These are phyloP conservation scores for Pandemis corylana DNA, from an alignment of 2,888 invertebrate species.

Conservation along the genomic window DNA sequence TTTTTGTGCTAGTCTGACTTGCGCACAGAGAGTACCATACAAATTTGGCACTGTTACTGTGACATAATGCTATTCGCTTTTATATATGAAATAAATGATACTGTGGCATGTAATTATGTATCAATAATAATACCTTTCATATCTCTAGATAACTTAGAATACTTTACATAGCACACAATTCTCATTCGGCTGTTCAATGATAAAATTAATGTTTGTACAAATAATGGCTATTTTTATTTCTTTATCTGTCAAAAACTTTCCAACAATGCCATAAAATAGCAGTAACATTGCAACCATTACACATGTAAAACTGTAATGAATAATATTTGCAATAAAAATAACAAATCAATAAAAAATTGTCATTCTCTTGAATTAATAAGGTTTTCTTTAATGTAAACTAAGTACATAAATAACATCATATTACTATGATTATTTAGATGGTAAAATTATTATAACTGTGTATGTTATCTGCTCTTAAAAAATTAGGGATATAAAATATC, in stretches of 20 bases:
- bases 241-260: slow-evolving; percentile 14
- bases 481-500: too few species aligned
- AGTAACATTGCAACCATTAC: neutral
- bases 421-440: too few species aligned
- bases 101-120: neutral
- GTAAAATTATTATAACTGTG: too few species aligned
- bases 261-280: neutral
- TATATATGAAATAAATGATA: neutral
- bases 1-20: too few species aligned
- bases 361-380: neutral
- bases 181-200: neutral
- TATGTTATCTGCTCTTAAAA: too few species aligned
- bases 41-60: too few species aligned
- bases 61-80: too few species aligned
- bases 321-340: too few species aligned
- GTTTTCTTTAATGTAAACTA: too few species aligned
- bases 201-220: slow-evolving; percentile 19
- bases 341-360: neutral
- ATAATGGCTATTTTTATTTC: slow-evolving; percentile 6
- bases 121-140: neutral
- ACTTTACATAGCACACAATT: neutral
- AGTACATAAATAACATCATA: too few species aligned
- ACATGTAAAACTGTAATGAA: neutral
- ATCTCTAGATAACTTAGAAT: slow-evolving; percentile 3
- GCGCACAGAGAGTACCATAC: too few species aligned